phyloP scores from a whole-genome alignment of 1,140 invertebrate genomes.

The Drosophila pectinifera region DNA sequence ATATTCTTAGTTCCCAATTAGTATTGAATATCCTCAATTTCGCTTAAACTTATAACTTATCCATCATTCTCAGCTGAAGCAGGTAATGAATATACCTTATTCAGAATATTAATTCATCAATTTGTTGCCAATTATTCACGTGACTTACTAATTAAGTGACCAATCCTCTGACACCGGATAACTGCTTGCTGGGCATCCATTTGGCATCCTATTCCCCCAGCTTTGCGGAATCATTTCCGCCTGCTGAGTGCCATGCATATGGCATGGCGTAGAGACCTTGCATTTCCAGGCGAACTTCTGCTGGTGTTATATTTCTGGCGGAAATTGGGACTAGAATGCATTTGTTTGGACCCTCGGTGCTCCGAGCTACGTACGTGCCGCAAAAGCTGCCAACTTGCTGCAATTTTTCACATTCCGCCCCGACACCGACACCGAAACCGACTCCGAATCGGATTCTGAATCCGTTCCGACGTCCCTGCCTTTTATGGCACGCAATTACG shows the following conservation, averaged over 20 bases:
- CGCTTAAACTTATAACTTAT: too few species aligned
- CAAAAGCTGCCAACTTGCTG: constrained; percentile 46
- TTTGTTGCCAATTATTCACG: constrained; percentile 1
- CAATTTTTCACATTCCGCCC: constrained; percentile 33
- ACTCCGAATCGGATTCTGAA: neutral
- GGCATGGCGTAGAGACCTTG: constrained; percentile 10
- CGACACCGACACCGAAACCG: neutral
- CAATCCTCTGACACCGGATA: neutral
- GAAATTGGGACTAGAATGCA: constrained; percentile 39
- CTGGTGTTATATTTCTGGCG: constrained; percentile 42
- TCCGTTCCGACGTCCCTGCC: constrained; percentile 12
- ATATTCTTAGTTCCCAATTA: too few species aligned
- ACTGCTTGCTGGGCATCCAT: constrained; percentile 2
- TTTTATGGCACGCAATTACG: constrained; percentile 38
- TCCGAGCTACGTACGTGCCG: constrained; percentile 19
- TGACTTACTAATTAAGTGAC: constrained; percentile 10
- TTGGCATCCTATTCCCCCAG: constrained; percentile 2
- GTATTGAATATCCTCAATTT: too few species aligned
- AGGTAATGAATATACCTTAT: neutral
- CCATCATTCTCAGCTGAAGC: neutral
- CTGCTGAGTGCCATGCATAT: constrained; percentile 18
- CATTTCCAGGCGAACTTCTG: constrained; percentile 15
- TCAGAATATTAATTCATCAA: neutral
- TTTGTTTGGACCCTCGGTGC: constrained; percentile 11
- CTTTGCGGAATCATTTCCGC: constrained; percentile 30